Percentiles rank a stretch among this genome's conserved stretches.
Conservation (phyloP, 2,797 vertebrate species). For the Limnodromus scolopaceus region DNA sequence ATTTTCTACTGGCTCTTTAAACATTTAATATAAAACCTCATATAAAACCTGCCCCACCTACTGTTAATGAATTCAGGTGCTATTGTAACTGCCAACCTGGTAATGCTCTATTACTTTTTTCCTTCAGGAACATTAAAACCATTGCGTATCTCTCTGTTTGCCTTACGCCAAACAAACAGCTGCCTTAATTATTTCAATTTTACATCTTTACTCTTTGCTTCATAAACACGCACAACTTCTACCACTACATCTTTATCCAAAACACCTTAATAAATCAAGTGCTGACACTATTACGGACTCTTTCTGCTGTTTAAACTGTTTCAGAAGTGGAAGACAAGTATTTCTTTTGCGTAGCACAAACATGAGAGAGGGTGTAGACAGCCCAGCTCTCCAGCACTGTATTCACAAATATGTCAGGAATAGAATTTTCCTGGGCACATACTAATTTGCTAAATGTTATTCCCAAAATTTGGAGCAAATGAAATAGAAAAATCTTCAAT, state of each 20-base stretch:
- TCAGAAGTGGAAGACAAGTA: not conserved
- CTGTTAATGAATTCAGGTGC: conserved; percentile 12
- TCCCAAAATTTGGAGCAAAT: not conserved
- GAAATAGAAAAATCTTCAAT: conserved; percentile 25
- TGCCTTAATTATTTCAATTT: conserved; percentile 17
- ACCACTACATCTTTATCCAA: not conserved
- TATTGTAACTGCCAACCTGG: not conserved
- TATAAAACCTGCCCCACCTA: not conserved
- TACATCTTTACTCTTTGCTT: not conserved
- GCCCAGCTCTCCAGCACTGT: not conserved
- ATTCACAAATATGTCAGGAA: not conserved
- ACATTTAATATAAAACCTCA: not conserved
- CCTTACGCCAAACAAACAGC: not conserved
- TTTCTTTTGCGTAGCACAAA: not conserved
- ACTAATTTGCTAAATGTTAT: not conserved
- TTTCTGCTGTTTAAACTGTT: not conserved
- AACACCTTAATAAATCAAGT: not conserved
- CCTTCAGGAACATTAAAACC: conserved; percentile 5
- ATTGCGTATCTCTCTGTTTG: not conserved
- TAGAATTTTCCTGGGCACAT: not conserved
- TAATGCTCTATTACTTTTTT: not conserved
- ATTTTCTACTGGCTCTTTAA: not conserved
- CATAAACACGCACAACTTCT: conserved; percentile 21
- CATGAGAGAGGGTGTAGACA: not conserved
- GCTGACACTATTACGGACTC: not conserved